These are phyloP conservation scores for Aurelia sp. DNA, from an alignment of 30 jellyfish, hydroid and myxozoan genomes.

Conservation along the genomic window DNA sequence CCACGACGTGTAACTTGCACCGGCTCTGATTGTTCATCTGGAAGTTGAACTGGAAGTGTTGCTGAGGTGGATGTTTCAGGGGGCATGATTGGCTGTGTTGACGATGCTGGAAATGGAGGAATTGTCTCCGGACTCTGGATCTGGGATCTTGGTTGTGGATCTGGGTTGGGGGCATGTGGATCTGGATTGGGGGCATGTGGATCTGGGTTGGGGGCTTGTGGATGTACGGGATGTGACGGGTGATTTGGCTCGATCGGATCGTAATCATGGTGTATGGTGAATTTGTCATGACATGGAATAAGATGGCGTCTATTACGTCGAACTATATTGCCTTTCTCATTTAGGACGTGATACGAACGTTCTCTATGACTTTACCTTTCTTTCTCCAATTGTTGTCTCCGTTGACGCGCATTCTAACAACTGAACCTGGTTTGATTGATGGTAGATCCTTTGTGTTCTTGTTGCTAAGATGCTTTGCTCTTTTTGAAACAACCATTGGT, in stretches of 20 bases:
- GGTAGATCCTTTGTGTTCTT: conserved; percentile 45
- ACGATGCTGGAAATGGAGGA: too few relatives aligned
- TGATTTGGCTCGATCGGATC: conserved; percentile 52
- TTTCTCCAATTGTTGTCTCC: conserved; percentile 32
- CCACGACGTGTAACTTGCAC: conserved; percentile 43
- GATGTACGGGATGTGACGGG: conserved; percentile 21
- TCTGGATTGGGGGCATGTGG: conserved; percentile 5
- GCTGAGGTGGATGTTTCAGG: conserved; percentile 38
- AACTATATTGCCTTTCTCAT: conserved; percentile 19
- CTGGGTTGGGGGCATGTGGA: conserved; percentile 15
- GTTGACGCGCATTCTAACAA: conserved; percentile 36
- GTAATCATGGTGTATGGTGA: conserved; percentile 13
- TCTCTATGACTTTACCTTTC: conserved; percentile 42
- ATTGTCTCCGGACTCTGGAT: background rate
- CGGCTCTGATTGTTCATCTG: conserved; percentile 33
- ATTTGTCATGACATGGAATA: conserved; percentile 46
- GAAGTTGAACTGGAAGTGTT: conserved; percentile 27
- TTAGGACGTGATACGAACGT: conserved; percentile 33
- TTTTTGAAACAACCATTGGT: conserved; percentile 26
- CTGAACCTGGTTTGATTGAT: conserved; percentile 37
- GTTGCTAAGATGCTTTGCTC: background rate
- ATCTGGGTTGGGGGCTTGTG: conserved; percentile 15
- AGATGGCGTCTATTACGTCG: conserved; percentile 46
- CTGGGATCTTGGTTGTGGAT: too few relatives aligned
- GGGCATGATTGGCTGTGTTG: conserved; percentile 40